Base-by-base conservation (phyloP, 1,140 invertebrate genomes). In the Charaxes varanes region DNA sequence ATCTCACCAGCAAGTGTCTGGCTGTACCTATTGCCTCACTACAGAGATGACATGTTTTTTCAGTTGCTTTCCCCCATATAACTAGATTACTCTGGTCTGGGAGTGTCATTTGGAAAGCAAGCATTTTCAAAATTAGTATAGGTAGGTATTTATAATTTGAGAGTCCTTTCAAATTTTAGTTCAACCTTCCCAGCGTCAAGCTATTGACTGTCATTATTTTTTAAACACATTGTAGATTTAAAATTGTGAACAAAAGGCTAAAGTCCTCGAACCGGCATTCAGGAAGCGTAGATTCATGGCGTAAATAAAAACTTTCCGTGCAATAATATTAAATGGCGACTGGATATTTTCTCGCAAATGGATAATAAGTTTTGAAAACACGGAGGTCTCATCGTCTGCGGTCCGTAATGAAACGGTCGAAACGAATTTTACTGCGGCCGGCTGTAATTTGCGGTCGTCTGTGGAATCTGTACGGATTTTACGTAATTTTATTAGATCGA, bases 371-470 rank as follows among this genome's bases (percentile, higher is more conserved):
- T 56, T 50, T 36, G 41, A 61, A 65, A 60, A 68, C 57, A 66
- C 41, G 46, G 45, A 47, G 59, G 53, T 38, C 59, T 54, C 55
- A 56, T 52, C 47, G 55, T 54, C 49, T 64, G 69, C 50, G 65
- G 67, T 64, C 61, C 60, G 56, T 71, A 69, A 71, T 73, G 66
- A 66, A 68, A 68, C 53, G 53, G 54, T 48, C 65, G 40, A 62
- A 60, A 54, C 53, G 53, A 67, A 70, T 70, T 71, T 71, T 59
- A 62, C 59, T 63, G 58, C 44, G 53, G 57, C 46, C 12, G 14
- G 36, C 47, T 55, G 41, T 71, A 58, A 72, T 67, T 77, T 70
- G 69, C 62, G 69, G 67, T 60, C 57, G 41, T 36, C 24, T 45
- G 23, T 34, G 19, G 23, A 37, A 30, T 44, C 18, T 44, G n/a